phyloP scores from a whole-genome alignment of 64 coral and sea anemone species.

The Anthopleura sola region DNA sequence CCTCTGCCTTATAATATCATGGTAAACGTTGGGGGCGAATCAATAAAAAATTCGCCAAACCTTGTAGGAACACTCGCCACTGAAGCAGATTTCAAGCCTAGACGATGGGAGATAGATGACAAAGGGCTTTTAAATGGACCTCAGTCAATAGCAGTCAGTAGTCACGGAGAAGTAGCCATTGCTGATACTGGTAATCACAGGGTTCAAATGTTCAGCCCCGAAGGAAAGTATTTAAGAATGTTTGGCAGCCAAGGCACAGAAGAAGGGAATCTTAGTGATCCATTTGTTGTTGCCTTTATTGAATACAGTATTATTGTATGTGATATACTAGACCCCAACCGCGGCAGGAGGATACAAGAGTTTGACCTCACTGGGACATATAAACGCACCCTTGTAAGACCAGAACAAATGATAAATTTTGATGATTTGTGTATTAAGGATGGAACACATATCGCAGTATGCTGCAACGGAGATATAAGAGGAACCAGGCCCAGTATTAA shows the following conservation, averaged over 20 bases:
- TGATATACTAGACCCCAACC: constrained; percentile 32
- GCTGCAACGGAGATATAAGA: no score
- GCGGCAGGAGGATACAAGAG: constrained; percentile 58
- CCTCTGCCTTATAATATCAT: neutral
- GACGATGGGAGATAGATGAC: constrained; percentile 62
- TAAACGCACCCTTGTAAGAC: neutral
- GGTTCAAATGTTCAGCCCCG: constrained; percentile 69
- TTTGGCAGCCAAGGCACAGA: constrained; percentile 82
- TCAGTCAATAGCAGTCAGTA: constrained; percentile 51
- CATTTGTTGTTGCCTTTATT: constrained; percentile 51
- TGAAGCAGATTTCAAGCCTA: neutral
- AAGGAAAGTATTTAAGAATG: constrained; percentile 61
- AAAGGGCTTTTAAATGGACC: constrained; percentile 64
- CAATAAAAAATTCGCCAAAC: neutral
- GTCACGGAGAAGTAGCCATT: constrained; percentile 61
- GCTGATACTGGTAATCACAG: constrained; percentile 63
- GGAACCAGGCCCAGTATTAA: no score
- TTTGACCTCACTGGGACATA: constrained; percentile 33
- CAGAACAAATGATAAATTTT: neutral
- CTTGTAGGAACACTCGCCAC: neutral
- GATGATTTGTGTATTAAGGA: neutral
- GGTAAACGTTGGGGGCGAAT: neutral
- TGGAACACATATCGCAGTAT: no score
- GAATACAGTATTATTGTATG: constrained; percentile 37
- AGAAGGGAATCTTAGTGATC: no score